Evolutionary conservation across 1,140 invertebrate genomes (phyloP), one percentile per base, ranked within the genome.

Genomic region (Plodia interpunctella): DNA sequence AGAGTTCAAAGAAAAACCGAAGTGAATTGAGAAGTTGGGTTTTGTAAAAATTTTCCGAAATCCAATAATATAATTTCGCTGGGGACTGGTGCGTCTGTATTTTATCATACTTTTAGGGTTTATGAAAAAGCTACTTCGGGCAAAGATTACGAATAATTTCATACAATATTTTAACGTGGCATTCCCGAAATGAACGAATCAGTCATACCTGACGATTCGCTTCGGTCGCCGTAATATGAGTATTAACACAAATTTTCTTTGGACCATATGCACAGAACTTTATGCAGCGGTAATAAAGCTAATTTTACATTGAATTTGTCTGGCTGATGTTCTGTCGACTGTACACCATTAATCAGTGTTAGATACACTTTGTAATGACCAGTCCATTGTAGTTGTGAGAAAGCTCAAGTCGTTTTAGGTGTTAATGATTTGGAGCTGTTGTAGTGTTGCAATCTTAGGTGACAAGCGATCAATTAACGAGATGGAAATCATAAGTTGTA

Each of bases 311-410:
- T n/a, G n/a, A n/a, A n/a, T n/a, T n/a, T n/a, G n/a, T n/a, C n/a
- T n/a, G n/a, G n/a, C n/a, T n/a, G n/a, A n/a, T n/a, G n/a, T n/a
- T n/a, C n/a, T n/a, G n/a, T n/a, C n/a, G 18, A 25, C 21, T 6
- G 21, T 15, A n/a, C n/a, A n/a, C n/a, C 56, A 57, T 57, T 57
- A 57, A 57, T 57, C 56, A 50, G 44, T 30, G 21, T 57, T 57
- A 51, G 56, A 50, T 20, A 18, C 56, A 49, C 10, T 44, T 44
- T 44, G 38, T 44, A 44, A 32, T 32, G 30, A 44, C 13, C 13
- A 15, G 38, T 15, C 10, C n/a, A 44, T 44, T 44, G 38, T 44
- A 15, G 38, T 44, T 44, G 15, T 17, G 13, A n/a, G 38, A 44
- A 44, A 44, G 38, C 38, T 32, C 30, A 6, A 1, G 30, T 32